Conservation (phyloP, 2,113 vertebrate genomes). For the Lanius collurio region DNA sequence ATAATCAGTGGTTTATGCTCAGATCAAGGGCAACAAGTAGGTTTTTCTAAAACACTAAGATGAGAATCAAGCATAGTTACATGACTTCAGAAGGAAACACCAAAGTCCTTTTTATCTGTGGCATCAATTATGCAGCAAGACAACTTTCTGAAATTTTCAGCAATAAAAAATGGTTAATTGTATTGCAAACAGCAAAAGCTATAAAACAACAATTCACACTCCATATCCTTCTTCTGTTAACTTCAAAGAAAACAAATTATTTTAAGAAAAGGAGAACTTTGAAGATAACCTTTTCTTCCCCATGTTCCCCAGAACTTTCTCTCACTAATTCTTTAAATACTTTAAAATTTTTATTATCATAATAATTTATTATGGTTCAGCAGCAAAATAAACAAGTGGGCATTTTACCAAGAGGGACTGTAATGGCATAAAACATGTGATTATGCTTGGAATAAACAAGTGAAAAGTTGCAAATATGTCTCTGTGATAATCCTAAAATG, state of each 20-base stretch:
- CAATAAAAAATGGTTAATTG: background rate
- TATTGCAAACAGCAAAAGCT: background rate
- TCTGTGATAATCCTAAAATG: background rate
- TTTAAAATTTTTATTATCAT: background rate
- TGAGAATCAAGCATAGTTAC: rapidly evolving
- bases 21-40: background rate
- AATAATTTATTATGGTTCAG: background rate
- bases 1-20: background rate
- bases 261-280: background rate
- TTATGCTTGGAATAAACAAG: background rate
- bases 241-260: background rate
- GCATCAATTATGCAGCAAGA: background rate
- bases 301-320: background rate
- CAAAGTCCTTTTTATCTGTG: background rate
- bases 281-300: background rate
- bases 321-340: background rate
- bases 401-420: background rate
- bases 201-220: background rate
- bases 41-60: background rate
- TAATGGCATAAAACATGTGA: rapidly evolving
- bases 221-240: background rate
- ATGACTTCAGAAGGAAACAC: background rate
- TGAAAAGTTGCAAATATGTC: background rate
- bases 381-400: background rate
- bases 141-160: background rate